These are phyloP conservation scores for Glyptemys insculpta DNA, from an alignment of 2,797 vertebrate genomes.

Conservation along the genomic window DNA sequence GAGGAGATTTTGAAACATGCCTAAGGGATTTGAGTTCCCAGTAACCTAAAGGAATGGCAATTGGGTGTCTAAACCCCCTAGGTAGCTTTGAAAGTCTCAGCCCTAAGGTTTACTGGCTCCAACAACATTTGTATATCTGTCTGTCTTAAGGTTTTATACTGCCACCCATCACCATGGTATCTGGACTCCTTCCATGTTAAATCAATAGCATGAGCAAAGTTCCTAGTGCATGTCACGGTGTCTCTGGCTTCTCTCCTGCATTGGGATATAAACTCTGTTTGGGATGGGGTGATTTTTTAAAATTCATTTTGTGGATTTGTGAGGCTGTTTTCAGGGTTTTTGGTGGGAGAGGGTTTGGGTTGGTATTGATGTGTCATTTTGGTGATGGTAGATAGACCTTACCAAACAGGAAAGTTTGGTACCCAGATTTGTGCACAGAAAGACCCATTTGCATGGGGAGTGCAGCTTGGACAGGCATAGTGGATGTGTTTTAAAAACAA, in stretches of 20 bases:
- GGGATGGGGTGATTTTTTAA: neutral
- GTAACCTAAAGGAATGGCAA: neutral
- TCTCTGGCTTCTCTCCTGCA: neutral
- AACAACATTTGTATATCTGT: neutral
- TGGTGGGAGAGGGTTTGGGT: neutral
- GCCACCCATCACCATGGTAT: neutral
- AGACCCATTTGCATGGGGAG: neutral
- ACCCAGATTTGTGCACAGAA: neutral
- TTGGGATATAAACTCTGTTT: neutral
- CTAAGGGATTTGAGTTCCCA: neutral
- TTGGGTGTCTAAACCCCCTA: neutral
- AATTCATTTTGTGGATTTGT: neutral
- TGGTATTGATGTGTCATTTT: neutral
- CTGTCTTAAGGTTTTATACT: neutral
- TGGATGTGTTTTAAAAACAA: neutral
- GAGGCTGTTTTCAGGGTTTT: neutral
- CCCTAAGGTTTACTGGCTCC: neutral
- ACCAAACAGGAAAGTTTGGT: neutral
- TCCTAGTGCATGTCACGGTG: neutral
- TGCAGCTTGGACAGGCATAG: neutral
- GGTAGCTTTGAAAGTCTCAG: neutral
- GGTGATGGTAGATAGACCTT: neutral
- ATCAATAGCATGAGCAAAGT: neutral
- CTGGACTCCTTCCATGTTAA: neutral
- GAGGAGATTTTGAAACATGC: neutral